phyloP scores from a whole-genome alignment of 2,797 vertebrate genomes.

The Hydrophis major region DNA sequence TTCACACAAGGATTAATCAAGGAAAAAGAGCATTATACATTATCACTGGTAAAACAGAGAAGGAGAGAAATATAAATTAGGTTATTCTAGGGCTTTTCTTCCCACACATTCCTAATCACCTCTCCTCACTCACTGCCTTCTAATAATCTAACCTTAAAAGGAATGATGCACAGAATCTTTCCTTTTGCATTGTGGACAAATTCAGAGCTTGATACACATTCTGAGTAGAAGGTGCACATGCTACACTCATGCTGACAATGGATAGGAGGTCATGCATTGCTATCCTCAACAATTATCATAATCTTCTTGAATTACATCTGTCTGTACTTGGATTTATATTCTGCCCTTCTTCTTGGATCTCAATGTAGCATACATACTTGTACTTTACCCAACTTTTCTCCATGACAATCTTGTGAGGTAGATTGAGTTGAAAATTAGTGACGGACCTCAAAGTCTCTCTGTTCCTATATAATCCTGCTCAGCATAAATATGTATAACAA shows the following conservation, averaged over 20 bases:
- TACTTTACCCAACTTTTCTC: not conserved
- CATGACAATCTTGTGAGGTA: not conserved
- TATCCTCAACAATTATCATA: not conserved
- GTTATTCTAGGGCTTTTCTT: too few species aligned
- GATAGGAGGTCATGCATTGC: not conserved
- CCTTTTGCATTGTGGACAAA: not conserved
- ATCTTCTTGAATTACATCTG: not conserved
- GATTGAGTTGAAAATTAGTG: not conserved
- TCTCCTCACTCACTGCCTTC: not conserved
- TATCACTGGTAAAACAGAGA: not conserved
- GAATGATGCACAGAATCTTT: not conserved
- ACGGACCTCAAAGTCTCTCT: not conserved
- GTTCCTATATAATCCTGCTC: not conserved
- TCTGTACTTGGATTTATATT: not conserved
- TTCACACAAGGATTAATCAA: not conserved
- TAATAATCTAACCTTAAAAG: not conserved
- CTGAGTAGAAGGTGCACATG: not conserved
- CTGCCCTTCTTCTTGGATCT: not conserved
- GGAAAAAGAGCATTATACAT: not conserved
- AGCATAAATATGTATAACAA: not conserved
- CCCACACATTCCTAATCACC: not conserved
- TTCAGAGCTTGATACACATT: not conserved
- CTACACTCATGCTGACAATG: not conserved
- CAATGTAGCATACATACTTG: not conserved
- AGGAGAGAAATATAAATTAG: not conserved